Evolutionary conservation across 2,797 vertebrate species (phyloP), one percentile per base, ranked within the genome.

Genomic region (Phyllotis vaccarum): DNA sequence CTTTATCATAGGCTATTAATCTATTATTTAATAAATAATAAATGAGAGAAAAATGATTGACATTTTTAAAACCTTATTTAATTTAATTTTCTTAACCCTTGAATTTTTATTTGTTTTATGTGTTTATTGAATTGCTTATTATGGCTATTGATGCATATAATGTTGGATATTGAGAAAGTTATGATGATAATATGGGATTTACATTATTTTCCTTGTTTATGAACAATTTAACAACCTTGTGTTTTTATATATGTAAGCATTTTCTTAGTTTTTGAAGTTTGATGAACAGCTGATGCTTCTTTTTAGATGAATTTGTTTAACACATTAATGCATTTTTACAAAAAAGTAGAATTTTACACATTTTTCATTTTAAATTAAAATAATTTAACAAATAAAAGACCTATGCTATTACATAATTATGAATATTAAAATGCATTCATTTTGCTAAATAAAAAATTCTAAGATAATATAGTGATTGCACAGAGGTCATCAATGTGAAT

Each of bases 91-190:
- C n/a, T n/a, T n/a, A n/a, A n/a, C n/a, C 83, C 4, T 76, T 88
- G 56, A 52, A 17, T 31, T 49, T 24, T 46, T 49, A 52, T 76
- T 56, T 79, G 68, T 62, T 3, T 62, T 40, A 56, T 68, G 13
- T 76, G 9, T 90, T 37, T 16, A 43, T 54, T 92, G 40, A 9
- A 40, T 27, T 9, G 3, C 58, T 89, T 66, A 29, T 60, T 60
- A 52, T 76, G 21, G 1, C 7, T 9, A n/a, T 43, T 0, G 21
- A 4, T 81, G 13, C 2, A 54, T 49, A 82, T 37, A 6, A 85
- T 88, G 56, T 81, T 46, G 89, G 46, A 34, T 95, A 60, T 49
- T 92, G 16, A 70, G 2, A 64, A 81, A 92, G 79, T 94, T 88
- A 49, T 74, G 17, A 72, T 27, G 31, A 58, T 43, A 40, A 58